phyloP scores from a whole-genome alignment of 1,140 invertebrate genomes.

The Choristoneura fumiferana region DNA sequence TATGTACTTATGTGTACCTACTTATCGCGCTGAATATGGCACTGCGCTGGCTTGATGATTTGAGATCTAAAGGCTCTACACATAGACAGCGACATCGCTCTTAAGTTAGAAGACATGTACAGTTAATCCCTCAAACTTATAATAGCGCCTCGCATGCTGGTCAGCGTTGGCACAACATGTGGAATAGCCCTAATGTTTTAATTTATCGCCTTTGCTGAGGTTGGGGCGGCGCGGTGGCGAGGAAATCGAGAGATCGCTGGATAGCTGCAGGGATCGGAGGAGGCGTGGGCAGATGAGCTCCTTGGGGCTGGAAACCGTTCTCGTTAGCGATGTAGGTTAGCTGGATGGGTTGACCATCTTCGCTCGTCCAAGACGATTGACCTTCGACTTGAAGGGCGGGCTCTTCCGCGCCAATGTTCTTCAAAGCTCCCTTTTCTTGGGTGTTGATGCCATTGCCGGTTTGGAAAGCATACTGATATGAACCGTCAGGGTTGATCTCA shows the following conservation, averaged over 20 bases:
- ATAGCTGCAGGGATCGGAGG: conserved; percentile 84
- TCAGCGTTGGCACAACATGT: neutral
- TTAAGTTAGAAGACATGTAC: neutral
- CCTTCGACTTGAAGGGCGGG: conserved; percentile 76
- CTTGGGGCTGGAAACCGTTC: conserved; percentile 79
- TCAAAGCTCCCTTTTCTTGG: conserved; percentile 76
- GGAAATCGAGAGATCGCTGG: conserved; percentile 77
- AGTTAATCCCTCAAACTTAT: neutral
- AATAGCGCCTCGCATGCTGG: no score
- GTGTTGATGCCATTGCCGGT: conserved; percentile 80
- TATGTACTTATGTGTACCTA: neutral
- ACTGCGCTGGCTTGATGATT: conserved; percentile 10
- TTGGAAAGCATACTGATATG: conserved; percentile 82
- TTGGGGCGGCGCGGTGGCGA: conserved; percentile 63
- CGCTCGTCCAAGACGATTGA: conserved; percentile 81
- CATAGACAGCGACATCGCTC: neutral
- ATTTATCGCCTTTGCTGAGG: conserved; percentile 25
- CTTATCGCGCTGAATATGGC: neutral
- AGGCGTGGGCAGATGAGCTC: conserved; percentile 82
- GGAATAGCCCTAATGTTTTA: neutral
- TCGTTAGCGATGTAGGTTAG: conserved; percentile 83
- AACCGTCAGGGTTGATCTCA: conserved; percentile 83
- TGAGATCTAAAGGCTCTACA: neutral
- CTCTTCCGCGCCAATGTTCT: conserved; percentile 72
- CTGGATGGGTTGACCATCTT: conserved; percentile 79